phyloP scores from a whole-genome alignment of 2,113 vertebrate species.

The Cromileptes altivelis region DNA sequence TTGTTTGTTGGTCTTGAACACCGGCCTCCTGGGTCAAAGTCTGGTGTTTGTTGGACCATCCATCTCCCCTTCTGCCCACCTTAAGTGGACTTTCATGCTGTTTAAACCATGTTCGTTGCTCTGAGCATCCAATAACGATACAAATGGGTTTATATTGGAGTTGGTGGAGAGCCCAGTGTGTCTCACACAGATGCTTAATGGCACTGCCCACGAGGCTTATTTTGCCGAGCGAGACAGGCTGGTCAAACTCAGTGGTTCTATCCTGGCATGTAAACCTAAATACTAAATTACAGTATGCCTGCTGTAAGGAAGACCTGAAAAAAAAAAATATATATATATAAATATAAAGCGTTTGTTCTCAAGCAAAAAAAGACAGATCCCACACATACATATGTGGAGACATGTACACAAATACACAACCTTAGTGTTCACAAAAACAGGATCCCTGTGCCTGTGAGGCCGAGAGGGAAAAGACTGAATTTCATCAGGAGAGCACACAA shows the following conservation, averaged over 20 bases:
- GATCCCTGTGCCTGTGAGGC: slow-evolving; percentile 29
- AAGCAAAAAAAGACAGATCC: neutral
- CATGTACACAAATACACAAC: slow-evolving; percentile 25
- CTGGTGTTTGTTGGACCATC: too few relatives aligned
- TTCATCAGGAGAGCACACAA: slow-evolving; percentile 67
- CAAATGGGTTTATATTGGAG: too few relatives aligned
- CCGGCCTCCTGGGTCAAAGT: too few relatives aligned
- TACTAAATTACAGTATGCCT: neutral
- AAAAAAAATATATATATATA: neutral
- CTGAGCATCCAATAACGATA: too few relatives aligned
- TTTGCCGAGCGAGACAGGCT: too few relatives aligned
- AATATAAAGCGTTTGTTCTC: neutral
- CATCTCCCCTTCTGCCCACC: too few relatives aligned
- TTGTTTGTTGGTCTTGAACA: too few relatives aligned
- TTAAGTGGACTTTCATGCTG: too few relatives aligned
- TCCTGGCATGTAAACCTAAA: neutral
- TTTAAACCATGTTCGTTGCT: too few relatives aligned
- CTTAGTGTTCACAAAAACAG: slow-evolving; percentile 26
- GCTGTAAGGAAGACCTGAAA: neutral
- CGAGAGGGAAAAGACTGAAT: slow-evolving; percentile 63
- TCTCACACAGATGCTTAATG: too few relatives aligned
- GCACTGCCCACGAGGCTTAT: too few relatives aligned
- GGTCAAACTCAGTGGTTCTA: neutral
- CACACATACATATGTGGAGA: neutral
- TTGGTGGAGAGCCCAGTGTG: too few relatives aligned